Evolutionary conservation across 2,113 vertebrate genomes (phyloP).

Genomic region (Sarotherodon lohbergeri): DNA sequence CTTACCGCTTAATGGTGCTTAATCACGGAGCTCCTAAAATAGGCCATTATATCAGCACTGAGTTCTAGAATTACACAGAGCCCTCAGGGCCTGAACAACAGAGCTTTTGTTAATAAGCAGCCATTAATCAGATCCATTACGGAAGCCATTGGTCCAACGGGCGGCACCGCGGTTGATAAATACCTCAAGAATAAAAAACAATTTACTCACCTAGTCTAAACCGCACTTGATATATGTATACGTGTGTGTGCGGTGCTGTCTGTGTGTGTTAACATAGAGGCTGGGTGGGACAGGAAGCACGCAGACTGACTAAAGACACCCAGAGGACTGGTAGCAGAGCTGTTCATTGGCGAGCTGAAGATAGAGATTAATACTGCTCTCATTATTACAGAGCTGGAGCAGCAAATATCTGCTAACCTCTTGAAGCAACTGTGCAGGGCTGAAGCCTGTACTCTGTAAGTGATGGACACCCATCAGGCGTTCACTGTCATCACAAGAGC

Average conservation of each 20-base stretch:
- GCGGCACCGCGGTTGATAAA: conserved; percentile 58
- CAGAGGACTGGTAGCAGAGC: conserved; percentile 62
- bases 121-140: conserved; percentile 73
- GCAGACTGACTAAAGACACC: conserved; percentile 67
- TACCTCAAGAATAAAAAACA: conserved; percentile 66
- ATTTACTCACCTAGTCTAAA: conserved; percentile 72
- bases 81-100: conserved; percentile 61
- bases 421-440: not conserved
- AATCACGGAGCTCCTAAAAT: conserved; percentile 72
- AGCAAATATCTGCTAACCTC: not conserved
- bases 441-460: not conserved
- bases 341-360: conserved; percentile 10
- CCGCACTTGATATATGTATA: conserved; percentile 17
- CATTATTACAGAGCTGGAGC: conserved; percentile 2
- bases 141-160: conserved; percentile 53
- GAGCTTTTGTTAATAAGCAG: conserved; percentile 73
- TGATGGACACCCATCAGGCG: not conserved
- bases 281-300: conserved; percentile 72
- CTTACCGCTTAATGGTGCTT: conserved; percentile 67
- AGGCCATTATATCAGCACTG: conserved; percentile 67
- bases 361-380: conserved; percentile 48
- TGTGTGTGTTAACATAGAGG: conserved; percentile 22
- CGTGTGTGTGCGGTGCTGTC: conserved; percentile 14
- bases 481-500: conserved; percentile 28
- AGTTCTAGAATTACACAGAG: conserved; percentile 61